A percentile compares a stretch with the other conserved stretches of the same genome.
phyloP scores from a whole-genome alignment of 2,113 vertebrate genomes.

The Trachemys scripta region DNA sequence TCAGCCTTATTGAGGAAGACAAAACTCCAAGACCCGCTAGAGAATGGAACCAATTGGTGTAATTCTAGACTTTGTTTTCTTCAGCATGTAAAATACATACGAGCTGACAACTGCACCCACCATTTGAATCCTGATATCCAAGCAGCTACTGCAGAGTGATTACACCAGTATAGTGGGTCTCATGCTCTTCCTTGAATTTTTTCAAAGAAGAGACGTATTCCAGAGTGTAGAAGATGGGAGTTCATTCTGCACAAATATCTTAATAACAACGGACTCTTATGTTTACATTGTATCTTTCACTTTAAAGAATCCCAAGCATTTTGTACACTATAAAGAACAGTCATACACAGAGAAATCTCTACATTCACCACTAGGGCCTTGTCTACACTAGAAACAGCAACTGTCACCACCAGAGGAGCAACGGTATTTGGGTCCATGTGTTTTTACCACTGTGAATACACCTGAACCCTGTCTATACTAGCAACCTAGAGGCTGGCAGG shows the following conservation, averaged over 20 bases:
- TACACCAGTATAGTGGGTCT: neutral
- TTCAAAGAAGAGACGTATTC: neutral
- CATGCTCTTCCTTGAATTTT: neutral
- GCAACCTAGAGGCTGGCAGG: neutral
- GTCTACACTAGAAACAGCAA: neutral
- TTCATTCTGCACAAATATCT: too few relatives aligned
- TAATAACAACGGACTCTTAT: neutral
- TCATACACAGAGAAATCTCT: neutral
- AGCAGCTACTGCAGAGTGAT: rapidly evolving
- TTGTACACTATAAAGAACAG: neutral
- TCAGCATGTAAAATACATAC: neutral
- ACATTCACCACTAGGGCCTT: rapidly evolving
- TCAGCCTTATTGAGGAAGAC: neutral
- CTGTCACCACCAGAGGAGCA: rapidly evolving
- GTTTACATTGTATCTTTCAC: neutral
- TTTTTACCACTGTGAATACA: neutral
- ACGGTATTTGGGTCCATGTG: neutral
- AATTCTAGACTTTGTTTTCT: neutral
- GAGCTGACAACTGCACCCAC: neutral
- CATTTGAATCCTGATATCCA: neutral
- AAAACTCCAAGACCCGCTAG: neutral
- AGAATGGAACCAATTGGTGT: neutral
- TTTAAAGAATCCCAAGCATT: neutral
- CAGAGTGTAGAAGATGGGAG: neutral
- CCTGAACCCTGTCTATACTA: neutral